Percentiles rank a stretch among this genome's conserved stretches.
Conservation (phyloP, 2,888 invertebrate species). For the Orchesellides sinensis region DNA sequence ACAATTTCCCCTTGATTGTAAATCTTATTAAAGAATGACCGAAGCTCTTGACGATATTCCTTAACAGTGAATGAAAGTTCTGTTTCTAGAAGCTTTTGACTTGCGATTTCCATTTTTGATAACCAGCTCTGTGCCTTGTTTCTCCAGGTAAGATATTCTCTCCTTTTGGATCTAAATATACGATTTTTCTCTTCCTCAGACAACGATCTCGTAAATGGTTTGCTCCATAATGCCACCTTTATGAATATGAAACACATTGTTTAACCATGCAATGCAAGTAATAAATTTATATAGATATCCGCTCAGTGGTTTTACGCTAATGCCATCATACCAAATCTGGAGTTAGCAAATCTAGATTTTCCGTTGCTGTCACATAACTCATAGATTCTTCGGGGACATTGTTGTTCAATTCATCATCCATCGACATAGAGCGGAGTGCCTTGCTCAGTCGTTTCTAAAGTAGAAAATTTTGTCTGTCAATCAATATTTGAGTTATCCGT, state of each 20-base stretch:
- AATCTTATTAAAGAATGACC: conserved; percentile 31
- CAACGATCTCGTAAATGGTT: not conserved
- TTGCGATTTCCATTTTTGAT: conserved; percentile 52
- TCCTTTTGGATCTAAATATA: conserved; percentile 24
- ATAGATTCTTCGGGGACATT: not conserved
- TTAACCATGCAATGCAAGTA: no score
- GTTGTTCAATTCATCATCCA: not conserved
- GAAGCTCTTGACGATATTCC: conserved; percentile 33
- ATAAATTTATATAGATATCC: not conserved
- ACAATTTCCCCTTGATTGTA: conserved; percentile 33
- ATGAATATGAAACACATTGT: not conserved
- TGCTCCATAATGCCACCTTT: not conserved
- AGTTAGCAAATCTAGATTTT: not conserved
- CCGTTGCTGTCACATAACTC: not conserved
- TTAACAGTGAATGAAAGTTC: conserved; percentile 10
- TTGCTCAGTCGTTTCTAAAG: no score
- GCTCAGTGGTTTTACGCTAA: not conserved
- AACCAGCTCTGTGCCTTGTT: conserved; percentile 62
- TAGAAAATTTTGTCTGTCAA: no score
- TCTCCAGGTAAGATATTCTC: conserved; percentile 55
- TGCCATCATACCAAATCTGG: conserved; percentile 20
- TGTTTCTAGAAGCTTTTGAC: conserved; percentile 16
- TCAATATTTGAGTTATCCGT: no score
- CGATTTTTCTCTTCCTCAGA: conserved; percentile 1
- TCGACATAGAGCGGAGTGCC: no score